Evolutionary conservation across 1,140 invertebrate species (phyloP), one percentile per base, ranked within the genome.

Genomic region (Drosophila bifasciata): DNA sequence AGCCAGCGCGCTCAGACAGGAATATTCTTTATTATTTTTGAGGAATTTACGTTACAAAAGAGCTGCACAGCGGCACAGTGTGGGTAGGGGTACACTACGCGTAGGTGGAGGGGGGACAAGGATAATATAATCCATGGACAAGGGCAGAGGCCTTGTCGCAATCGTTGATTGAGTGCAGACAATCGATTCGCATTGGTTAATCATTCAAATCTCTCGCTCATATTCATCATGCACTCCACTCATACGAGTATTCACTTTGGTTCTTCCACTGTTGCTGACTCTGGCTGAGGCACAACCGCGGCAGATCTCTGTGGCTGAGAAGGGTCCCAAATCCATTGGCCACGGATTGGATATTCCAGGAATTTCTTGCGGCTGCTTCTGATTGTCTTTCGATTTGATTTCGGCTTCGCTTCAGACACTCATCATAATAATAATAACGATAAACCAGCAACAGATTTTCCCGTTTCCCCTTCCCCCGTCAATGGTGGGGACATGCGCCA

Each of bases 101-200:
- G 56, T 55, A 58, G 57, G 50, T 55, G 57, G 59, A 15, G 39
- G 40, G 40, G 28, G 40, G 70, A 51, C 59, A 61, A 71, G 68
- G 61, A 79, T 73, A 21, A 21, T 1, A 21, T 3, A 68, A 73
- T 73, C 68, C 43, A 36, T 32, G 32, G 9, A 13, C 3, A 3
- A 11, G 19, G 19, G 49, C 39, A 36, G 32, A 36, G 11, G 25
- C 39, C 56, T 28, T 45, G 56, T 53, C 43, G 50, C 50, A 56
- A 60, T 73, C 58, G 53, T 45, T 48, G 67, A 76, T 76, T 67
- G 76, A 76, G 81, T 88, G 75, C 67, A 79, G 74, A 83, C 79
- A 88, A 88, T 88, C 84, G 75, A 88, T 88, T 88, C 60, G 83
- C 57, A 72, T 72, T 83, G 84, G 62, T 73, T 88, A 88, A 88